Evolutionary conservation across 2,113 vertebrate genomes (phyloP).

Genomic region (Peucedramus taeniatus): DNA sequence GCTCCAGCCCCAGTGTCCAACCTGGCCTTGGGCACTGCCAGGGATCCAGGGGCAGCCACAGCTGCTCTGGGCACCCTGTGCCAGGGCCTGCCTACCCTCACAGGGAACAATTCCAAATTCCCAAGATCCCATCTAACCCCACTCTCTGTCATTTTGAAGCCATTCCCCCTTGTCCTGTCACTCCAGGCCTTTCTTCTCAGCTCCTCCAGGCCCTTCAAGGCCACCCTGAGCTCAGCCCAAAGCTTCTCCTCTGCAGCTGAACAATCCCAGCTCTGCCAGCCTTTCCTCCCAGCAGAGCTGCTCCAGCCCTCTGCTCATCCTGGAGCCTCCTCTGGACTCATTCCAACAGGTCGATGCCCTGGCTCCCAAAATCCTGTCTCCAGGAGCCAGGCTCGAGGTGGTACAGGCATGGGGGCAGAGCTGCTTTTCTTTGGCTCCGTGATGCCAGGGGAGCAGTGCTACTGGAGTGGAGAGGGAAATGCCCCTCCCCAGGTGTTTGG

Average conservation of each 20-base stretch:
- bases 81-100: accelerated
- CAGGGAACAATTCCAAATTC: neutral
- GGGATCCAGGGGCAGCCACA: neutral
- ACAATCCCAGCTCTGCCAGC: neutral
- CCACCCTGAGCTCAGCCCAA: neutral
- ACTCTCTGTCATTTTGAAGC: accelerated
- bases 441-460: neutral
- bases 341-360: neutral
- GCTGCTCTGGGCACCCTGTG: neutral
- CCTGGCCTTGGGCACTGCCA: neutral
- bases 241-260: neutral
- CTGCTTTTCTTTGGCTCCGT: accelerated
- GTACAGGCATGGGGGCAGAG: neutral
- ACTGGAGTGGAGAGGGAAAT: accelerated
- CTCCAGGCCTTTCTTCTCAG: neutral
- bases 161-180: neutral
- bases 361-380: neutral
- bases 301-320: neutral
- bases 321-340: neutral
- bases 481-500: neutral
- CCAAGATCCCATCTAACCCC: accelerated
- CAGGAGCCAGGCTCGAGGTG: neutral
- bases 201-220: neutral
- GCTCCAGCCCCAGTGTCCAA: neutral
- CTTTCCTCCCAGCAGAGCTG: neutral